Conservation (phyloP, 2,113 vertebrate genomes). For the Emydocephalus ijimae region DNA sequence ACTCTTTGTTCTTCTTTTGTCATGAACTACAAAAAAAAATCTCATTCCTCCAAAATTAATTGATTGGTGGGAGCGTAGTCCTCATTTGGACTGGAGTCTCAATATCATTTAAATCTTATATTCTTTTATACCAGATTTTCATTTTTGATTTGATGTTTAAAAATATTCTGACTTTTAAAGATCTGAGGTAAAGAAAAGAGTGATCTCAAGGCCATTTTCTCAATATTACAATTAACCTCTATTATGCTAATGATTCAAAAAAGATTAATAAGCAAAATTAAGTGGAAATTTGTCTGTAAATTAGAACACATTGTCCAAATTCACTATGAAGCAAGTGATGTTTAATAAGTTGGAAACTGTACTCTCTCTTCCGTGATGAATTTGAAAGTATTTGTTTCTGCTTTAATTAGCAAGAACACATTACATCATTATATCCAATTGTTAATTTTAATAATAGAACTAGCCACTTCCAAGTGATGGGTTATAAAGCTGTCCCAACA, state of each 20-base stretch:
- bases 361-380: neutral
- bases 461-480: neutral
- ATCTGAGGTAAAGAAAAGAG: constrained; percentile 29
- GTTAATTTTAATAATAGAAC: neutral
- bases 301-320: neutral
- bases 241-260: neutral
- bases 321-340: neutral
- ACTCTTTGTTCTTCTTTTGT: neutral
- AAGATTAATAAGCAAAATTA: neutral
- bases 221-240: neutral
- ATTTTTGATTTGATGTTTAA: constrained; percentile 18
- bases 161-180: constrained; percentile 29
- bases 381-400: neutral
- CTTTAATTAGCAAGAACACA: neutral
- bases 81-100: constrained; percentile 20
- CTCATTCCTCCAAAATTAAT: constrained; percentile 16
- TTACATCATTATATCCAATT: neutral
- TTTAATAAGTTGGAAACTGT: neutral
- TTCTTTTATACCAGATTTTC: neutral
- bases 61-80: constrained; percentile 31
- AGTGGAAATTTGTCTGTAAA: neutral
- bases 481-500: neutral
- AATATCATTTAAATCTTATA: constrained; percentile 24
- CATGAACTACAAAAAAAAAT: constrained; percentile 27
- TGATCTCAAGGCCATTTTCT: constrained; percentile 21